phyloP scores from a whole-genome alignment of 2,797 vertebrate genomes.

The Fratercula arctica region DNA sequence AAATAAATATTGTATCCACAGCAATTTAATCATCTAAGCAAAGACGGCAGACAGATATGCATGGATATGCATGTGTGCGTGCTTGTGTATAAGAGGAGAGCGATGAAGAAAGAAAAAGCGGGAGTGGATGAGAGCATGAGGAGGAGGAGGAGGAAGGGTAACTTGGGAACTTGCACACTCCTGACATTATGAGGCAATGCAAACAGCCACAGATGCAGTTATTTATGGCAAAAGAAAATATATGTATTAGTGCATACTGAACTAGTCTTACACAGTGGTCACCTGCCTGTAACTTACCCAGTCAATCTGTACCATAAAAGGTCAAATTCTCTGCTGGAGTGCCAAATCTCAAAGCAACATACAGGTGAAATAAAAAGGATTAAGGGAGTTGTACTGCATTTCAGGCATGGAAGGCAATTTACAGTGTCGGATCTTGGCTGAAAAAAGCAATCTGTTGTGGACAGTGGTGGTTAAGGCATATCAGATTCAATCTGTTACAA shows the following conservation, averaged over 20 bases:
- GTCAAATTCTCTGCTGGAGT: neutral
- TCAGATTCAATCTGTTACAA: neutral
- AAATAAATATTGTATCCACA: neutral
- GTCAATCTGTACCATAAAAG: neutral
- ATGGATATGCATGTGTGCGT: neutral
- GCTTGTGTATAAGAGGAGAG: neutral
- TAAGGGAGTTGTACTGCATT: neutral
- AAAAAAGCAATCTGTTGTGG: constrained; percentile 18
- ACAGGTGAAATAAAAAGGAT: neutral
- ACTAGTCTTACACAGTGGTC: neutral
- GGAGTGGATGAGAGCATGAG: neutral
- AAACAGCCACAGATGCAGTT: neutral
- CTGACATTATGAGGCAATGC: neutral
- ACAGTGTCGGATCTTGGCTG: neutral
- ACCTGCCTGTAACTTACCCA: neutral
- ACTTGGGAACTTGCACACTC: neutral
- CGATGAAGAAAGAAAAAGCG: neutral
- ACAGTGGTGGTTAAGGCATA: neutral
- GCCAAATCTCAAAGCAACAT: neutral
- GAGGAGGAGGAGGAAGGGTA: neutral
- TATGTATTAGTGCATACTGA: neutral
- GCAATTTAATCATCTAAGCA: neutral
- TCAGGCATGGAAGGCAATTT: constrained; percentile 12
- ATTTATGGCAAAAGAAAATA: neutral
- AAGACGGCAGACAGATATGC: neutral